Evolutionary conservation across 1,140 invertebrate genomes (phyloP).

Genomic region (Cotesia vestalis): DNA sequence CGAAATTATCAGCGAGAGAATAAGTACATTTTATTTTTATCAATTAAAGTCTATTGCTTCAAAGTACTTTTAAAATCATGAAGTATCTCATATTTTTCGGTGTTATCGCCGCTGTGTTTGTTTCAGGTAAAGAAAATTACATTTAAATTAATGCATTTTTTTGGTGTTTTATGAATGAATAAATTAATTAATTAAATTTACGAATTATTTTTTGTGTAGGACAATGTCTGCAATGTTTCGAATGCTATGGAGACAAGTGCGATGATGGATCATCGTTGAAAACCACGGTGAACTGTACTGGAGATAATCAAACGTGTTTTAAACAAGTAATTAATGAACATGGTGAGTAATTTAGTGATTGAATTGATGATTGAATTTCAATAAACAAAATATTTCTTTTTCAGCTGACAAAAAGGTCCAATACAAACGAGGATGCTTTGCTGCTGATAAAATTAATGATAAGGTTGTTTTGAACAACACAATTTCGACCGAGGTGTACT

Average conservation of each 20-base stretch:
- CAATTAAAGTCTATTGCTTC: neutral
- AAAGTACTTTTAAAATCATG: neutral
- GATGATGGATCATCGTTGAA: too few relatives aligned
- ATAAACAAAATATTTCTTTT: too few relatives aligned
- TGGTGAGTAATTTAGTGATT: neutral
- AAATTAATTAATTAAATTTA: neutral
- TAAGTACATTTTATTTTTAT: neutral
- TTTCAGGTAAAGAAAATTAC: neutral
- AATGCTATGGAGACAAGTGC: neutral
- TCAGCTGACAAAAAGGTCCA: too few relatives aligned
- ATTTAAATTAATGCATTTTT: too few relatives aligned
- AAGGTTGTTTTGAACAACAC: neutral
- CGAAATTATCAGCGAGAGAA: too few relatives aligned
- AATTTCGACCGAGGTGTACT: constrained; percentile 1
- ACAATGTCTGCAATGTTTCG: neutral
- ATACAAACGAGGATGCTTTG: too few relatives aligned
- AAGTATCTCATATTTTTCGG: neutral
- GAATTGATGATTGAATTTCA: neutral
- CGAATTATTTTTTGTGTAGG: neutral
- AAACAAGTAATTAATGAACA: neutral
- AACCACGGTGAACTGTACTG: too few relatives aligned
- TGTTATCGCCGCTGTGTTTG: neutral
- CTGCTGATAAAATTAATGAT: too few relatives aligned
- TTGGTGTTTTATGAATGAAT: neutral
- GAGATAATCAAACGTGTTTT: neutral